These are phyloP conservation scores for Noctua pronuba DNA, from an alignment of 2,888 invertebrate genomes.

Conservation along the genomic window DNA sequence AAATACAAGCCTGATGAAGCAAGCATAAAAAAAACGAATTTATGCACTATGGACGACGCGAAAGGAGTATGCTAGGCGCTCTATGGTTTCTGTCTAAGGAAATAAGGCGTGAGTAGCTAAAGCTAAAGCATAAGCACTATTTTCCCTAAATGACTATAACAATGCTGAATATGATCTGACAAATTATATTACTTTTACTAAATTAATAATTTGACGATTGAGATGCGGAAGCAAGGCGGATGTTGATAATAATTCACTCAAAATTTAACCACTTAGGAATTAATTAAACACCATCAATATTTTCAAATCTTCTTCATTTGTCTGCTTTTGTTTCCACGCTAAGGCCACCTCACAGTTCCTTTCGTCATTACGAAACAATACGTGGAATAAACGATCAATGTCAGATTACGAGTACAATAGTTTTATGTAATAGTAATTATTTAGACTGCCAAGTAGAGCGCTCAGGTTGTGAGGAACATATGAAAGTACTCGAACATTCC, in stretches of 20 bases:
- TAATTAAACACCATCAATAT: not conserved
- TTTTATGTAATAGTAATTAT: slow-evolving; percentile 77
- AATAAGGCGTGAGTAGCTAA: too few relatives aligned
- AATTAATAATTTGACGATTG: not conserved
- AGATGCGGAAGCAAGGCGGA: not conserved
- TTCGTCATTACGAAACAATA: slow-evolving; percentile 54
- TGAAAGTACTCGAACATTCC: slow-evolving; percentile 60
- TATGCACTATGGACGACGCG: too few relatives aligned
- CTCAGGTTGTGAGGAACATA: slow-evolving; percentile 37
- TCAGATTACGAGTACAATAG: slow-evolving; percentile 77
- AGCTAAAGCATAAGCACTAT: too few relatives aligned
- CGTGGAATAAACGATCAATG: slow-evolving; percentile 75
- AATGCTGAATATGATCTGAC: too few relatives aligned
- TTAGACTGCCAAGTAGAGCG: slow-evolving; percentile 61
- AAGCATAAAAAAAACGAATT: too few relatives aligned
- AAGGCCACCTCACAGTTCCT: slow-evolving; percentile 48
- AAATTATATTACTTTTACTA: too few relatives aligned
- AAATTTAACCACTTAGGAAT: not conserved
- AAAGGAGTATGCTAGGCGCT: not conserved
- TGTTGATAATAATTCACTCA: not conserved
- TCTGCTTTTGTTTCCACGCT: slow-evolving; percentile 28
- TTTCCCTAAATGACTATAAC: too few relatives aligned
- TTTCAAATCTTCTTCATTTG: not conserved
- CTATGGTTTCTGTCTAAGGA: not conserved
- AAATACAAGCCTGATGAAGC: too few relatives aligned